phyloP scores from a whole-genome alignment of 2,113 vertebrate genomes.

The Pteropus alecto region DNA sequence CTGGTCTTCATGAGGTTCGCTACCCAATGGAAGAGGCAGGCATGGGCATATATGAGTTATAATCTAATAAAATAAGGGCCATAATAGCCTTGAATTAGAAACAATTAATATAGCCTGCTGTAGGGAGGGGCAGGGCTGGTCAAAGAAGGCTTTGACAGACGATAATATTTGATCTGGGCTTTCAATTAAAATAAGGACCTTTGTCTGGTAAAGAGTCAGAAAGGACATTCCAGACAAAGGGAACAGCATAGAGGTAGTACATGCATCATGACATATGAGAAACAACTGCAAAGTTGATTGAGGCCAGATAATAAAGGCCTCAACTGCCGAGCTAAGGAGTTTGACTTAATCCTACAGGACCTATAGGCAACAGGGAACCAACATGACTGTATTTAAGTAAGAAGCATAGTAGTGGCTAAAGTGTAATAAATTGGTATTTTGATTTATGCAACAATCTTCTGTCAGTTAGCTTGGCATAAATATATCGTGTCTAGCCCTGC shows the following conservation, averaged over 20 bases:
- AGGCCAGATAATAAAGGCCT: background rate
- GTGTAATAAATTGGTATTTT: background rate
- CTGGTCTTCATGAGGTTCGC: background rate
- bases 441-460: background rate
- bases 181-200: background rate
- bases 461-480: background rate
- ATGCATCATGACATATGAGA: background rate
- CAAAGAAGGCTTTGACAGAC: background rate
- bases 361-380: background rate
- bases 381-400: background rate
- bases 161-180: background rate
- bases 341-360: background rate
- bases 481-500: background rate
- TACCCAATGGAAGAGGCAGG: background rate
- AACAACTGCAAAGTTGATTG: background rate
- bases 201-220: background rate
- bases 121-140: background rate
- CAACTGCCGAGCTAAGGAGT: background rate
- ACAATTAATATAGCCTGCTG: background rate
- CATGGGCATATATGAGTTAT: background rate
- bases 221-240: background rate
- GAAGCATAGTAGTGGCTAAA: background rate
- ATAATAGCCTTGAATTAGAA: background rate
- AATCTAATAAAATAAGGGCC: background rate
- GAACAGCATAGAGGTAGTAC: background rate